Percentiles rank a stretch among this genome's conserved stretches.
Conservation (phyloP, 2,113 vertebrate species). For the Emydocephalus ijimae region DNA sequence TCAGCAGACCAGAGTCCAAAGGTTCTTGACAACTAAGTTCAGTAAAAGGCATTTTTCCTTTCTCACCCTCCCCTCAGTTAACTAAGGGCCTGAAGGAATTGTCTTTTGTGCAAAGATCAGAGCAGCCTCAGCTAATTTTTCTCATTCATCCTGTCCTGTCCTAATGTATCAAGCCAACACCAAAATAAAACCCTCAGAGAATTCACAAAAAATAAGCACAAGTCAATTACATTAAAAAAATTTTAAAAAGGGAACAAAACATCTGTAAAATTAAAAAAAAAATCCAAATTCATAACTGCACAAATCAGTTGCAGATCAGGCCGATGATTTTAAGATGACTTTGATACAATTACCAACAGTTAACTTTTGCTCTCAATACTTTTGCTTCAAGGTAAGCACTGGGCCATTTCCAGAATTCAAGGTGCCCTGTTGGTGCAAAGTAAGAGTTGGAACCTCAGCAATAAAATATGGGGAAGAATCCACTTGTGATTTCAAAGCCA, state of each 20-base stretch:
- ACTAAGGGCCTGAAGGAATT: background rate
- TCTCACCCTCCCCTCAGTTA: background rate
- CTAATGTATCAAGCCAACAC: background rate
- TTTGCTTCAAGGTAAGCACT: background rate
- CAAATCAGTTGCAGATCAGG: background rate
- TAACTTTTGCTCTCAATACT: background rate
- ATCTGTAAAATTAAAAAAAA: background rate
- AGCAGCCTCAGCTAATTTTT: background rate
- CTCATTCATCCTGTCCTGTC: background rate
- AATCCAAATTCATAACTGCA: background rate
- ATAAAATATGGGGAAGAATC: background rate
- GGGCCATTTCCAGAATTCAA: background rate
- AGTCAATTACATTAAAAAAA: background rate
- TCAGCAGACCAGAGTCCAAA: background rate
- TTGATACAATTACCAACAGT: background rate
- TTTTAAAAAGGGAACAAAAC: background rate
- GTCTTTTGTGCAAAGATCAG: background rate
- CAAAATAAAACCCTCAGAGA: background rate
- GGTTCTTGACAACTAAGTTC: background rate
- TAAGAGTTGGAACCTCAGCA: too few relatives aligned
- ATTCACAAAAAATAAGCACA: background rate
- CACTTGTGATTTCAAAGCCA: background rate
- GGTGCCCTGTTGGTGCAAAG: too few relatives aligned
- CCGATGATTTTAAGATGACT: background rate
- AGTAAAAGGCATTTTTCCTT: background rate